Base-by-base conservation (phyloP, 2,888 invertebrate species). In the Bombylius major region DNA sequence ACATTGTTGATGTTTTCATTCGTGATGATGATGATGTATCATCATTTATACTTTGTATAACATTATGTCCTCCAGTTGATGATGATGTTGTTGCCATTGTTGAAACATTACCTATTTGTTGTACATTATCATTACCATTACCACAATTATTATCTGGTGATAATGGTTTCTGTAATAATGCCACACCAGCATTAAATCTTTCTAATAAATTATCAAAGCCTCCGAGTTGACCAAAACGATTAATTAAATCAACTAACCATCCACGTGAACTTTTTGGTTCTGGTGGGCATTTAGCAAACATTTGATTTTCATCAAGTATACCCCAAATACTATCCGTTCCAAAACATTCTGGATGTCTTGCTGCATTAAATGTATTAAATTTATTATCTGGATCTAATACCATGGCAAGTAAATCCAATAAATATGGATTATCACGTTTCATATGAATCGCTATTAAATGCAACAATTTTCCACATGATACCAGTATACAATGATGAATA, bases 161-260 rank as follows among this genome's bases (percentile, higher is more conserved):
- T 54, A 77, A 65, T 59, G 72, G 74, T 61, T 79, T 81, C 62
- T 80, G 80, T 62, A 81, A 71, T 65, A 79, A 75, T 45, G 80
- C 79, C 67, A 82, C 77, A 50, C 86, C 87, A 64, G 79, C 79
- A 73, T 89, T 86, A 76, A 94, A 93, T 64, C 92, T 79, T 67
- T 90, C 87, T 56, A 88, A 76, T 59, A 94, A 75, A 69, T 87
- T 86, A 66, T 90, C 83, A 75, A 97, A 97, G 57, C 97, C 97
- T 57, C 87, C 87, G 58, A 89, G 77, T 69, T 85, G 83, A 13
- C 96, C 97, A 76, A 96, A 97, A 68, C 87, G 81, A 79, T 97
- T 97, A 60, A 97, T 88, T 62, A 97, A 81, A 79, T 97, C 95
- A 59, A 96, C 94, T 62, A 97, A 83, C 96, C 96, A 97, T 57